Evolutionary conservation across 2,797 vertebrate species (phyloP).

Genomic region (Danio aesculapii): DNA sequence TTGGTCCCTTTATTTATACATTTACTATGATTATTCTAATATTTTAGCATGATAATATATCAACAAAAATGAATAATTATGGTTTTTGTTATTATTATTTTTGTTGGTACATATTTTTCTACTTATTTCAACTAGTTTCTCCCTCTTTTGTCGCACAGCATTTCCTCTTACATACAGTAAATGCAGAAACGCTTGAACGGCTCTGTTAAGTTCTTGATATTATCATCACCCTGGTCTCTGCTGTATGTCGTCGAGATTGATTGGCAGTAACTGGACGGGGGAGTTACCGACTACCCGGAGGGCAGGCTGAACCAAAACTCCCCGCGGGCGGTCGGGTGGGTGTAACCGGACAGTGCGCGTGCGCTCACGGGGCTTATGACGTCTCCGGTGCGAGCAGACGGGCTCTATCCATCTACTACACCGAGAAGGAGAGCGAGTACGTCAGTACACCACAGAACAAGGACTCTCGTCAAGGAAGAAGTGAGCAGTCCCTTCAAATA

Average conservation of each 20-base stretch:
- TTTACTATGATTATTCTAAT: too few relatives aligned
- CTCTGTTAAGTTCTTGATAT: not conserved
- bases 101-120: not conserved
- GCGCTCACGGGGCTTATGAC: conserved; percentile 75
- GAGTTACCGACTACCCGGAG: not conserved
- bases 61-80: not conserved
- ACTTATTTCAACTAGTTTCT: not conserved
- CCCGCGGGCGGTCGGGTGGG: conserved; percentile 42
- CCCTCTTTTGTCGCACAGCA: not conserved
- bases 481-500: conserved; percentile 33
- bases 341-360: conserved; percentile 70
- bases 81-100: not conserved
- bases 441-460: conserved; percentile 37
- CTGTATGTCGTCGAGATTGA: not conserved
- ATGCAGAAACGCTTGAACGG: not conserved
- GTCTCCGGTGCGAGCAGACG: conserved; percentile 57
- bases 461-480: conserved; percentile 43
- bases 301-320: not conserved
- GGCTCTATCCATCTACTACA: conserved; percentile 21
- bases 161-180: not conserved
- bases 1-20: too few relatives aligned
- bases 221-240: too few relatives aligned
- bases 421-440: conserved; percentile 39
- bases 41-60: too few relatives aligned
- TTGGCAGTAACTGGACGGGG: conserved; percentile 5